A percentile compares a stretch with the other conserved stretches of the same genome.
Evolutionary conservation across 2,113 vertebrate genomes (phyloP).

Genomic region (Pelecanoides urinatrix): DNA sequence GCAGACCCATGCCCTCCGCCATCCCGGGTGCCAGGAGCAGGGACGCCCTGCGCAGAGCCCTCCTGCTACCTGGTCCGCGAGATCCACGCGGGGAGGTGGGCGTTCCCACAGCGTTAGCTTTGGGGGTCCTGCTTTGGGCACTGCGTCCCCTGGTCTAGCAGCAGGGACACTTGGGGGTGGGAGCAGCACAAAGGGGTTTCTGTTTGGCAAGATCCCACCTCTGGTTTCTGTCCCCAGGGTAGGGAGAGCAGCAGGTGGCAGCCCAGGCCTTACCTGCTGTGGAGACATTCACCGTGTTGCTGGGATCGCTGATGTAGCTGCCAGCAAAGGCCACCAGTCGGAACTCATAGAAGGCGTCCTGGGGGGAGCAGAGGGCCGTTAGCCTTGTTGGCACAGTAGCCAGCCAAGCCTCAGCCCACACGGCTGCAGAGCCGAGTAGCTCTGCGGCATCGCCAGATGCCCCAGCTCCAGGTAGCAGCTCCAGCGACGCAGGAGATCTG

Average conservation of each 20-base stretch:
- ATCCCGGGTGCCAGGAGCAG: not conserved
- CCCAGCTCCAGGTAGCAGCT: not conserved
- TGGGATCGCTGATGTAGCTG: conserved; percentile 86
- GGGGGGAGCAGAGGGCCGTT: not conserved
- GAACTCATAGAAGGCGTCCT: conserved; percentile 90
- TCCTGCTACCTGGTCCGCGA: rapidly evolving
- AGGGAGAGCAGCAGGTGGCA: not conserved
- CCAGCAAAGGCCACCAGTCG: conserved; percentile 86
- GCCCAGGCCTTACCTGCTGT: conserved; percentile 78
- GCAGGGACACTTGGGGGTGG: not conserved
- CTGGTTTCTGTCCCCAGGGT: not conserved
- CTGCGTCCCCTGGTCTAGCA: not conserved
- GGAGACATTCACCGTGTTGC: conserved; percentile 85
- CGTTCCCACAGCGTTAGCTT: rapidly evolving
- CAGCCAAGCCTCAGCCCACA: not conserved
- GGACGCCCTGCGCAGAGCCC: not conserved
- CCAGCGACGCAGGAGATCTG: rapidly evolving
- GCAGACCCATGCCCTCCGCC: rapidly evolving
- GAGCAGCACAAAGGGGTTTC: not conserved
- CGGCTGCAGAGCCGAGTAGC: rapidly evolving
- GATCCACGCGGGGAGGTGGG: rapidly evolving
- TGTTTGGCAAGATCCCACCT: not conserved
- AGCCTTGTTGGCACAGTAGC: not conserved
- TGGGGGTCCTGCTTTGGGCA: not conserved
- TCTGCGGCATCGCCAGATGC: not conserved